Evolutionary conservation across 2,113 vertebrate genomes (phyloP).

Genomic region (Apodemus sylvaticus): DNA sequence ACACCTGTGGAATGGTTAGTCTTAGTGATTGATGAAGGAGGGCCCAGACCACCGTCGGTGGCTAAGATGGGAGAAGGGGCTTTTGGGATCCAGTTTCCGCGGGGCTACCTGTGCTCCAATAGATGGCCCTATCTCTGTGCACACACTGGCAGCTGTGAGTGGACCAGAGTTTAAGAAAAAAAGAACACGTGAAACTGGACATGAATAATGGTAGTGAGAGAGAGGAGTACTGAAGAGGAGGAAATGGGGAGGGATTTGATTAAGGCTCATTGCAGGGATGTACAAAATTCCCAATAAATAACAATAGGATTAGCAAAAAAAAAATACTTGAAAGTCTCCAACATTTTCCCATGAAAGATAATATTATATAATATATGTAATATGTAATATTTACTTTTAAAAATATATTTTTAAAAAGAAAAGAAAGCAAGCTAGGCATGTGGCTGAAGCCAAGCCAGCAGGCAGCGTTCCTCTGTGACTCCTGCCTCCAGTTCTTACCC

Average conservation of each 20-base stretch:
- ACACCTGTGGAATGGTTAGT: neutral
- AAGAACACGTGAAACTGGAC: neutral
- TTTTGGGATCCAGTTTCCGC: neutral
- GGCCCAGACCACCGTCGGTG: neutral
- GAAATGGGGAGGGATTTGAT: neutral
- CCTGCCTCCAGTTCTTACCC: neutral
- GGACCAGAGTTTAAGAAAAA: neutral
- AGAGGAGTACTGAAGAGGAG: neutral
- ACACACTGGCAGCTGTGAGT: neutral
- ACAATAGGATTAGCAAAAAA: neutral
- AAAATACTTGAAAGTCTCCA: neutral
- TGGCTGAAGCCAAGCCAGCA: neutral
- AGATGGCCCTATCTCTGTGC: neutral
- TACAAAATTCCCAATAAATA: neutral
- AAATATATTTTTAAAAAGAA: neutral
- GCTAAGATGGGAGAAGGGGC: neutral
- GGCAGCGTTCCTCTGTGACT: neutral
- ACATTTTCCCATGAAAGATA: neutral
- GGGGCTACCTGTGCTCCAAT: neutral
- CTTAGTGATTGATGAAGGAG: no score
- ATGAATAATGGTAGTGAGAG: neutral
- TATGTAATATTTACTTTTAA: no score
- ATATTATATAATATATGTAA: neutral
- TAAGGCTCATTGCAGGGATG: neutral
- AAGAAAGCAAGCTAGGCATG: neutral